These are phyloP conservation scores for Acanthosepion pharaonis DNA, from an alignment of 2,888 invertebrate genomes.

Conservation along the genomic window DNA sequence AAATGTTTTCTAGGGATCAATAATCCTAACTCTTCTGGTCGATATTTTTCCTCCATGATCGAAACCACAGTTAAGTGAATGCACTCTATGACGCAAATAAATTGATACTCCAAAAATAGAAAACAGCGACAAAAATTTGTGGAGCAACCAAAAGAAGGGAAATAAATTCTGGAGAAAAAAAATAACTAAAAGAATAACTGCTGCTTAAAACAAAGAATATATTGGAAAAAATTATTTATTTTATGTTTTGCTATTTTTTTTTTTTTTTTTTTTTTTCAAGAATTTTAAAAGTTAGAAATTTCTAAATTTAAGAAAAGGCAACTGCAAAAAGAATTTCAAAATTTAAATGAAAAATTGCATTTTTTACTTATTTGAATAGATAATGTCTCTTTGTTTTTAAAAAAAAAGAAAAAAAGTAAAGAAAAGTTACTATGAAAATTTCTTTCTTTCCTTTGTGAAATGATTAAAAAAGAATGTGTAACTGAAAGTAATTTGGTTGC, in stretches of 20 bases:
- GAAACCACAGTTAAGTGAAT: background rate
- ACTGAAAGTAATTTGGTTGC: too few relatives aligned
- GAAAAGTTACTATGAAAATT: too few relatives aligned
- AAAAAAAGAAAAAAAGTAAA: too few relatives aligned
- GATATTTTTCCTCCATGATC: slow-evolving; percentile 22
- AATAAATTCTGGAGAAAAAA: background rate
- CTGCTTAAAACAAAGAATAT: background rate
- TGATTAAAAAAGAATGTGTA: too few relatives aligned
- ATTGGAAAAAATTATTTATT: background rate
- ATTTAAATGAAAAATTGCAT: too few relatives aligned
- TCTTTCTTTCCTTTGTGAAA: too few relatives aligned
- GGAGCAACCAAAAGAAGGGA: background rate
- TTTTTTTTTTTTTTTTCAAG: background rate
- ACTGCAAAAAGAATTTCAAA: too few relatives aligned
- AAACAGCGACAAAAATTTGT: background rate
- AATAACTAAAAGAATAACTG: background rate
- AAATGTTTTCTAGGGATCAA: background rate
- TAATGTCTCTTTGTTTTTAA: too few relatives aligned
- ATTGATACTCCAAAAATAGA: background rate
- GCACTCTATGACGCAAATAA: slow-evolving; percentile 12
- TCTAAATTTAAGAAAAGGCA: background rate
- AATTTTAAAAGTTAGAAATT: background rate
- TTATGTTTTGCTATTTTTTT: background rate
- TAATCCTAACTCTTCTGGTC: slow-evolving; percentile 1
- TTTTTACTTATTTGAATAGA: too few relatives aligned